A percentile compares a stretch with the other conserved stretches of the same genome.
phyloP scores from a whole-genome alignment of 2,113 vertebrate genomes.

The Pomatostomus ruficeps region DNA sequence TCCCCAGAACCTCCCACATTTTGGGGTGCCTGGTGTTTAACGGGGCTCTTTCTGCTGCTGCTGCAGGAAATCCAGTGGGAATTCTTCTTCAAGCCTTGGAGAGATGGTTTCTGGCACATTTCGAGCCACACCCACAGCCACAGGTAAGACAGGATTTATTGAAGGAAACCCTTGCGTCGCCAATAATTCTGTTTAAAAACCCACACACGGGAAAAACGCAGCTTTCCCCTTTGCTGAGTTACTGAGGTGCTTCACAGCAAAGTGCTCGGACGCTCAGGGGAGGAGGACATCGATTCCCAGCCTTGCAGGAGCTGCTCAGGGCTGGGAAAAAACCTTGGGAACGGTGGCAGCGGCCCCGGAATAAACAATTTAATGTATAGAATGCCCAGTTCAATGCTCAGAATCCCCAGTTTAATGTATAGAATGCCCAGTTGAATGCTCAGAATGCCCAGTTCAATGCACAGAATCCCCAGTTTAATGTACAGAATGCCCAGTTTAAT shows the following conservation, averaged over 20 bases:
- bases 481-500: not conserved
- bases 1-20: not conserved
- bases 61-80: conserved; percentile 90
- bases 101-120: conserved; percentile 97
- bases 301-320: not conserved
- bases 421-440: not conserved
- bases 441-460: not conserved
- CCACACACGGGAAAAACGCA: rapidly evolving
- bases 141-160: conserved; percentile 73
- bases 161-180: not conserved
- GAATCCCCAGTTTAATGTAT: not conserved
- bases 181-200: not conserved
- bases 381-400: not conserved
- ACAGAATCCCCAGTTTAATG: not conserved
- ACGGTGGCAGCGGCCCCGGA: not conserved
- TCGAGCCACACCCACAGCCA: conserved; percentile 87
- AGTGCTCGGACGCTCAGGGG: not conserved
- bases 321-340: not conserved
- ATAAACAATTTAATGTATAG: too few relatives aligned
- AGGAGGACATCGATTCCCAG: not conserved
- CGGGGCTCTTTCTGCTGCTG: not conserved
- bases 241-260: not conserved
- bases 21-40: not conserved
- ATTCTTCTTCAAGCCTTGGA: conserved; percentile 96
- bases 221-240: not conserved